These are phyloP conservation scores for Anoplopoma fimbria DNA, from an alignment of 2,113 vertebrate species.

Conservation along the genomic window DNA sequence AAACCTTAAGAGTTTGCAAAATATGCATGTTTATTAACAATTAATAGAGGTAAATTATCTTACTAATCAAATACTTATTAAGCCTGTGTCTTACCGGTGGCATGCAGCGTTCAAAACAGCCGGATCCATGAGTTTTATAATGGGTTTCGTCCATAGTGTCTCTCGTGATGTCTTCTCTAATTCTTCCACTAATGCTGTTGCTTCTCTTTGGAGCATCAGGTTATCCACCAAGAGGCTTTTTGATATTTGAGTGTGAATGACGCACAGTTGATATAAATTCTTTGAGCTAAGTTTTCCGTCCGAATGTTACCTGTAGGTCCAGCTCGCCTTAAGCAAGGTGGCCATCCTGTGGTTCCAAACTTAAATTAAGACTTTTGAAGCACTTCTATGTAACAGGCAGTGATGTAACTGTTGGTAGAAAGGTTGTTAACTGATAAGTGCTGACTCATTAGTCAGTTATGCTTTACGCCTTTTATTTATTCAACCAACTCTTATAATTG, in stretches of 20 bases:
- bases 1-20: conserved; percentile 10
- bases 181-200: conserved; percentile 26
- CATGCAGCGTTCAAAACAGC: conserved; percentile 82
- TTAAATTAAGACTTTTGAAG: conserved; percentile 2
- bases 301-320: conserved; percentile 64
- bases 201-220: conserved; percentile 40
- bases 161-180: conserved; percentile 73
- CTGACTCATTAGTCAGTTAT: background rate
- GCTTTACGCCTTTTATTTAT: conserved; percentile 1
- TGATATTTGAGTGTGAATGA: conserved; percentile 70
- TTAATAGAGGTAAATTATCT: conserved; percentile 36
- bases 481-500: background rate
- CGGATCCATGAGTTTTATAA: conserved; percentile 82
- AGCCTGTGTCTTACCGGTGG: conserved; percentile 85
- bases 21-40: conserved; percentile 4
- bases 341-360: conserved; percentile 45
- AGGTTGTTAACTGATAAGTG: background rate
- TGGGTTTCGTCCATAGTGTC: conserved; percentile 85
- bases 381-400: conserved; percentile 1
- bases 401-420: background rate
- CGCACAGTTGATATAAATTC: conserved; percentile 67
- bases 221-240: conserved; percentile 38
- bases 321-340: conserved; percentile 36
- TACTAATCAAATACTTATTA: conserved; percentile 37
- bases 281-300: conserved; percentile 71